Evolutionary conservation across 2,797 vertebrate genomes (phyloP), one percentile per base, ranked within the genome.

Genomic region (Silurus aristotelis): DNA sequence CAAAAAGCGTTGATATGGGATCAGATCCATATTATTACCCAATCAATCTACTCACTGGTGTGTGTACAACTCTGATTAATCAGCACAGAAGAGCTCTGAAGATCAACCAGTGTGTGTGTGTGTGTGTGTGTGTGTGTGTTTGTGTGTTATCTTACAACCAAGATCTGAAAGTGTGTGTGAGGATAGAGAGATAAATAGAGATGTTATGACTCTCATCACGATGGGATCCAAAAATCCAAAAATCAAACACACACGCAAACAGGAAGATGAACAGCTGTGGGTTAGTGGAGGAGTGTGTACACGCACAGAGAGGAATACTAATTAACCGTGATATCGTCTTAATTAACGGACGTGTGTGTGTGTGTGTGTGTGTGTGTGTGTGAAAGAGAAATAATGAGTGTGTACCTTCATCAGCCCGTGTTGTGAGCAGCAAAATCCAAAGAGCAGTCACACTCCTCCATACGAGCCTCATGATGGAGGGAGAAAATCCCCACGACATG

Each of bases 321-420:
- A 71, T 71, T 71, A 71, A 71, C 20, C 3, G 68, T n/a, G 22
- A 22, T 20, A 64, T 56, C 20, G 31, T 19, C 52, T 19, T 14
- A 43, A n/a, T 82, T 83, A 72, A 71, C 46, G 10, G 27, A 43
- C 31, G 25, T n/a, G 52, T 71, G 6, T 22, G 64, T 2, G 1
- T 5, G 13, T 46, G 67, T 46, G 56, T 82, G 80, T 71, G 67
- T 8, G 63, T 38, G 25, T 6, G 25, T 55, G 60, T 66, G 27
- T 68, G 48, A 52, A 10, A 52, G 48, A 52, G 48, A 52, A 10
- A 52, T 7, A 52, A 10, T 7, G 48, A 52, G 48, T 52, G 70
- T 48, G 67, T 89, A 96, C 95, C 95, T 94, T 96, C 95, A 64
- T 95, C 94, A 90, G 94, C 94, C 89, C 90, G 88, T 72, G 87